These are phyloP conservation scores for Podarcis cretensis DNA, from an alignment of 2,113 vertebrate genomes.

Conservation along the genomic window DNA sequence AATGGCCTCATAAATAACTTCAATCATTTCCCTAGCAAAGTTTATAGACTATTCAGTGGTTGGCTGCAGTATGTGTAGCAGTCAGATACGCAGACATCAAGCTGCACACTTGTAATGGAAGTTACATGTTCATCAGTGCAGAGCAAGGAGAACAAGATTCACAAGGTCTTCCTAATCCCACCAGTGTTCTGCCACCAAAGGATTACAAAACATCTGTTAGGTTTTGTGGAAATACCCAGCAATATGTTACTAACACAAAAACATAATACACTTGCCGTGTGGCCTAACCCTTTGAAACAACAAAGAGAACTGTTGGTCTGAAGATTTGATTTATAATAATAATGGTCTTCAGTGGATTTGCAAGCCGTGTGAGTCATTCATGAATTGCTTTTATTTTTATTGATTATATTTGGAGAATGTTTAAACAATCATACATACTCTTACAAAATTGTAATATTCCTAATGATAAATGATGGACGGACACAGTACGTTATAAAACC, in stretches of 20 bases:
- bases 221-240: too few species aligned
- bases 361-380: conserved; percentile 11
- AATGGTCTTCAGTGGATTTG: conserved; percentile 8
- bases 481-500: background rate
- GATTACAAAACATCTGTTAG: conserved; percentile 55
- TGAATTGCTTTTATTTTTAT: conserved; percentile 24
- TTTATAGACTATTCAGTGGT: background rate
- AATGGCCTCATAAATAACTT: conserved; percentile 39
- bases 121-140: conserved; percentile 50
- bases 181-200: conserved; percentile 48
- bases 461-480: background rate
- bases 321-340: conserved; percentile 46
- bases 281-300: conserved; percentile 30
- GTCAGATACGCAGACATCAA: background rate
- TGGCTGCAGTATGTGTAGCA: background rate
- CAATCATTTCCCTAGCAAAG: conserved; percentile 24
- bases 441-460: conserved; percentile 6
- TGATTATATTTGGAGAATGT: background rate
- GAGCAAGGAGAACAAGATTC: conserved; percentile 47
- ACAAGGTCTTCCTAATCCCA: conserved; percentile 59
- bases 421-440: background rate
- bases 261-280: conserved; percentile 4
- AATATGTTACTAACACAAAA: conserved; percentile 20
- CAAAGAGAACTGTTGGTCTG: conserved; percentile 13
- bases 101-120: conserved; percentile 30